Evolutionary conservation across 1,140 invertebrate species (phyloP).

Genomic region (Ceratina japonica): DNA sequence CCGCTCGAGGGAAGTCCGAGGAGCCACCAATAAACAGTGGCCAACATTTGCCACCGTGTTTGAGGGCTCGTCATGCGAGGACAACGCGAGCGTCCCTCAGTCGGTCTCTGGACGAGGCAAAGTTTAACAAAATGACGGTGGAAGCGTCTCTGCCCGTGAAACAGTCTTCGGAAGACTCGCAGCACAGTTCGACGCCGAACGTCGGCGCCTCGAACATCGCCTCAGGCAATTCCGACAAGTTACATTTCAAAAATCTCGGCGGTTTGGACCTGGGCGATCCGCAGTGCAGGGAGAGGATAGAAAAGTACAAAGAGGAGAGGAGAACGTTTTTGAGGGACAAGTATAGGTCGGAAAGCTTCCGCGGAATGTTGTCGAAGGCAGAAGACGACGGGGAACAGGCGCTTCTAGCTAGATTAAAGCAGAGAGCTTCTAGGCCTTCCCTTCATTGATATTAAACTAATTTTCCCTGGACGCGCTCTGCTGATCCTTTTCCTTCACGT

Average conservation of each 20-base stretch:
- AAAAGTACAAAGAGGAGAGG: conserved; percentile 95
- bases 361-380: conserved; percentile 75
- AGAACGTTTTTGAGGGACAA: conserved; percentile 91
- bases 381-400: conserved; percentile 77
- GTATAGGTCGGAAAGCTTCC: conserved; percentile 90
- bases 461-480: conserved; percentile 46
- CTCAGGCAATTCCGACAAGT: conserved; percentile 59
- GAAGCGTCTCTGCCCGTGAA: conserved; percentile 66
- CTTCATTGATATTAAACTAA: conserved; percentile 73
- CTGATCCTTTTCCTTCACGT: conserved; percentile 9
- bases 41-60: conserved; percentile 79
- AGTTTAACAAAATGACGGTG: conserved; percentile 79
- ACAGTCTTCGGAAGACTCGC: conserved; percentile 66
- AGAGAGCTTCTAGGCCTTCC: conserved; percentile 77
- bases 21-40: conserved; percentile 65
- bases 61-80: conserved; percentile 78
- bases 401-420: conserved; percentile 75
- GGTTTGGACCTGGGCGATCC: conserved; percentile 80
- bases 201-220: conserved; percentile 63
- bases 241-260: conserved; percentile 67
- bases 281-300: conserved; percentile 87
- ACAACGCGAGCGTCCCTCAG: conserved; percentile 84
- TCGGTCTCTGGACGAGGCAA: conserved; percentile 84
- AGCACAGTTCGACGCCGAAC: conserved; percentile 76
- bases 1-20: conserved; percentile 69